These are phyloP conservation scores for Megalops atlanticus DNA, from an alignment of 2,113 vertebrate species.

Conservation along the genomic window DNA sequence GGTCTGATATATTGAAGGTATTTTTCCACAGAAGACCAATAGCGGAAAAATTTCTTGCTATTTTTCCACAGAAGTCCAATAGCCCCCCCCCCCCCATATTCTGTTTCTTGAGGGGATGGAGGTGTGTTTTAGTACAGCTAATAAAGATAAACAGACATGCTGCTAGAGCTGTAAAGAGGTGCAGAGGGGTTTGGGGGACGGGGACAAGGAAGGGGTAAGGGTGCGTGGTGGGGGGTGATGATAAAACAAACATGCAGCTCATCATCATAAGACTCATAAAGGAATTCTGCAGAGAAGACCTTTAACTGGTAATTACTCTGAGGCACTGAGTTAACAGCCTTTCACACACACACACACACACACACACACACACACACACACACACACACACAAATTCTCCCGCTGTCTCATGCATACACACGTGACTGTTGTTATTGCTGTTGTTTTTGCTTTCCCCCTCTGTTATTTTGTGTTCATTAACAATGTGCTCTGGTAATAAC, in stretches of 20 bases:
- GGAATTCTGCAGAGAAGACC: neutral
- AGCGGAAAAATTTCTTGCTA: too few species aligned
- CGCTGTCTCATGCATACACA: too few species aligned
- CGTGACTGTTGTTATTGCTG: too few species aligned
- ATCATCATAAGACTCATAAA: neutral
- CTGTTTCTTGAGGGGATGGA: too few species aligned
- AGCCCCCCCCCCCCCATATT: too few species aligned
- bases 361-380: neutral
- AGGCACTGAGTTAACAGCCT: neutral
- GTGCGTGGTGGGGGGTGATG: neutral
- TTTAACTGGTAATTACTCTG: neutral
- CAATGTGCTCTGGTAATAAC: too few species aligned
- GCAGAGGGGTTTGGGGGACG: neutral
- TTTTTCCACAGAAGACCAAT: neutral
- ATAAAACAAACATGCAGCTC: neutral
- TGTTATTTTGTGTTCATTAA: too few species aligned
- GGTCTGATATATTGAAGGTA: neutral
- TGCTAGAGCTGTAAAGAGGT: neutral
- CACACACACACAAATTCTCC: too few species aligned
- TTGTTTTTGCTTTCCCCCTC: too few species aligned
- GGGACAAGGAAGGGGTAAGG: neutral
- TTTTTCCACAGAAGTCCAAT: neutral
- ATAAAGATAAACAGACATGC: conserved; percentile 1
- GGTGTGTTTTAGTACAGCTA: neutral
- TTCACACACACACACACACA: neutral